Evolutionary conservation across 2,888 invertebrate genomes (phyloP), one percentile per base, ranked within the genome.

Genomic region (Ectemnius continuus): DNA sequence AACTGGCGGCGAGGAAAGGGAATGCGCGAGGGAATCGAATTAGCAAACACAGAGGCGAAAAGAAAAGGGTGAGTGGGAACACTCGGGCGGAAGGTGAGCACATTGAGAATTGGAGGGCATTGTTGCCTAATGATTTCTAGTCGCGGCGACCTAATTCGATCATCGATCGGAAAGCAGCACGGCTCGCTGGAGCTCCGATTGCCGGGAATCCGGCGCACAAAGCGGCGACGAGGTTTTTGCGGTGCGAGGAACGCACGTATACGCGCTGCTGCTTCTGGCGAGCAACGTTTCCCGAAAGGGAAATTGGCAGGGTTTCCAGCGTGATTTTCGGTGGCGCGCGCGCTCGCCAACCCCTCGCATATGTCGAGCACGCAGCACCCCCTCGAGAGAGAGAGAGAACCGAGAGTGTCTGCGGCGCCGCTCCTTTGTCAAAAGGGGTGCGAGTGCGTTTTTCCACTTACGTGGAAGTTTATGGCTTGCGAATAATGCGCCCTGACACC

Each of bases 371-470:
- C 20, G 57, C 52, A 62, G n/a, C n/a, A n/a, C n/a, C n/a, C 65
- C 76, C 63, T 65, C 65, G 62, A 60, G 36, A 11, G 47, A 47
- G 47, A n/a, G 47, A n/a, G 2, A 52, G 36, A n/a, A n/a, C n/a
- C n/a, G n/a, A 8, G 36, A 36, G 6, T 36, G 36, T 36, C 36
- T 11, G 36, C 36, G 36, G 11, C 36, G 36, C 28, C 36, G 36
- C 61, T 70, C 6, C 63, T 70, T 77, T 77, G 73, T 76, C 48
- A 4, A 59, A 67, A 72, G 67, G 77, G 78, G 72, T 71, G 60
- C 72, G 61, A 62, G 48, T 57, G 26, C 67, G 61, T 72, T 78
- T 78, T 75, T 78, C 79, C 78, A 69, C 78, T 73, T 76, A 73
- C 45, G 61, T 66, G 73, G 67, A 78, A 64, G 68, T 78, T 79